Conservation (phyloP, 1,140 invertebrate species). For the Drosophila lowei region DNA sequence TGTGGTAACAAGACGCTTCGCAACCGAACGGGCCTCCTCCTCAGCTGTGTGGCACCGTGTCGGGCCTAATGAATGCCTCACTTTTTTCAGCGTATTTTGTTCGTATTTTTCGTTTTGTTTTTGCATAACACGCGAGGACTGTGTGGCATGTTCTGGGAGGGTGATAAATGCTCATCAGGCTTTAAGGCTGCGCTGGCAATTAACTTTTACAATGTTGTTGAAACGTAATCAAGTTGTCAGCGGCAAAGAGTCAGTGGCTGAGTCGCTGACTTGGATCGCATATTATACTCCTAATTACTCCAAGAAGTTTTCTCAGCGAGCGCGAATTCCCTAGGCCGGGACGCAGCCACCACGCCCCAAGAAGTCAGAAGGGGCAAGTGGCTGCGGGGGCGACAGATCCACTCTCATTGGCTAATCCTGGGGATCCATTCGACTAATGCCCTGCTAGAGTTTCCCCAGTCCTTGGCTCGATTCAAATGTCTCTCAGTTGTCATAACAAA, state of each 20-base stretch:
- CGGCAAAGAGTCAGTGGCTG: conserved; percentile 25
- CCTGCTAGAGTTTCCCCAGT: conserved; percentile 53
- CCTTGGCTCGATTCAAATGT: conserved; percentile 69
- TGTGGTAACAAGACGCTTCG: conserved; percentile 79
- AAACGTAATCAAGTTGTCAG: conserved; percentile 80
- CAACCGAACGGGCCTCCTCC: conserved; percentile 1
- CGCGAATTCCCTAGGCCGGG: conserved; percentile 52
- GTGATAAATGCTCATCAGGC: conserved; percentile 79
- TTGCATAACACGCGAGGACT: conserved; percentile 51
- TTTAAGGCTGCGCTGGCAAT: conserved; percentile 75
- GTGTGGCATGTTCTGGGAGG: conserved; percentile 42
- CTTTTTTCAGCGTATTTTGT: conserved; percentile 58
- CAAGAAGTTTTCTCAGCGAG: conserved; percentile 52
- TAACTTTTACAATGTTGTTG: conserved; percentile 81
- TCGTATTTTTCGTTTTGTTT: conserved; percentile 18
- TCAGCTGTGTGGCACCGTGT: conserved; percentile 37
- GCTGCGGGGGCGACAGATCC: conserved; percentile 22
- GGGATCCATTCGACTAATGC: conserved; percentile 79
- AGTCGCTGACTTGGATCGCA: conserved; percentile 37
- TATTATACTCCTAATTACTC: conserved; percentile 73
- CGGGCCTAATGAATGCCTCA: conserved; percentile 75
- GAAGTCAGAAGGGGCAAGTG: conserved; percentile 50
- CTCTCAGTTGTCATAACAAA: conserved; percentile 79
- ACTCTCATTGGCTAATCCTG: conserved; percentile 64
- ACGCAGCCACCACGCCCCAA: conserved; percentile 47